Evolutionary conservation across 2,888 invertebrate species (phyloP), one percentile per base, ranked within the genome.

Genomic region (Melipona beecheii): DNA sequence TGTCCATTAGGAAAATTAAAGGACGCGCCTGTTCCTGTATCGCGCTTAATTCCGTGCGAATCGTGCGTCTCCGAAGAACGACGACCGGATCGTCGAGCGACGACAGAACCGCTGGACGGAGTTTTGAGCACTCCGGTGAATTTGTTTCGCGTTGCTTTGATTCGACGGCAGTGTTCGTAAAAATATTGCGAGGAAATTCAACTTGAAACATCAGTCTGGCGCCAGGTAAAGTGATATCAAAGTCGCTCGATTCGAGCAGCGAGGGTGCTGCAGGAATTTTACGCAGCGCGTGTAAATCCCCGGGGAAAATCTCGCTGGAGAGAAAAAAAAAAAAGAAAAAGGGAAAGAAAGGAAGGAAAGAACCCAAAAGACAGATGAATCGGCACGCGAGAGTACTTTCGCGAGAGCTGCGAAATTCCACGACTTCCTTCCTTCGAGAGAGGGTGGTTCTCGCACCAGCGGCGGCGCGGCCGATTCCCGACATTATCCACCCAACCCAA

Each of bases 1-100:
- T 66, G 76, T 89, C 80, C 86, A 86, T 87, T 88, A 86, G 70
- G 43, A 78, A 82, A 82, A 87, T 89, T 89, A 82, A 84, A 71
- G 75, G 78, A 70, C 62, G 54, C 15, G 50, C 50, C 52, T 49
- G 68, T 82, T 76, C 76, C 56, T 69, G 71, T 49, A 50, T 43
- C 68, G 54, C 58, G 50, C 24, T 77, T 83, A 65, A 74, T 84
- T 84, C 50, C 56, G 6, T 21, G 19, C 9, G 19, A 27, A 11
- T 21, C 9, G 15, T 2, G 17, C 19, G 31, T 36, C 31, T 31
- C 31, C 31, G 31, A 31, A 5, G n/a, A 58, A n/a, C n/a, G n/a
- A n/a, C n/a, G n/a, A n/a, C 5, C n/a, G n/a, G n/a, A 58, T 11
- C 43, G 11, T 43, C 43, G 43, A 43, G 9, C 43, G 43, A 43